A percentile compares a stretch with the other conserved stretches of the same genome.
These are phyloP conservation scores for Pissodes strobi DNA, from an alignment of 1,140 invertebrate genomes.

Conservation along the genomic window DNA sequence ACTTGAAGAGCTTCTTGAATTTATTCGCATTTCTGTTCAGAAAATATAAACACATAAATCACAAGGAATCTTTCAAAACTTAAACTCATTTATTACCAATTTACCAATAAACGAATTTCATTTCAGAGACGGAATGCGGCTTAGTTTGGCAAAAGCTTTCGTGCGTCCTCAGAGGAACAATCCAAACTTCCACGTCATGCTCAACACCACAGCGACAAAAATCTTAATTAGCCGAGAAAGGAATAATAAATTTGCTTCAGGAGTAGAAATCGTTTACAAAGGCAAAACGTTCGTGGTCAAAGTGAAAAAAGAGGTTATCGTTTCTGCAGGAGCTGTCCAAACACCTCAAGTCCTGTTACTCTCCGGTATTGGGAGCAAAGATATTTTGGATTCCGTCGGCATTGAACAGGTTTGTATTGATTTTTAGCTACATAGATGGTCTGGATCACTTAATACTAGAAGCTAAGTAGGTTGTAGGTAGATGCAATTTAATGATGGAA, in stretches of 20 bases:
- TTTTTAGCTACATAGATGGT: not conserved
- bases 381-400: conserved; percentile 58
- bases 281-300: conserved; percentile 47
- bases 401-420: conserved; percentile 47
- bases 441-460: not conserved
- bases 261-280: conserved; percentile 58
- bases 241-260: conserved; percentile 33
- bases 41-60: too few relatives aligned
- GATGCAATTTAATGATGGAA: not conserved
- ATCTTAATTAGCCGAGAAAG: conserved; percentile 48
- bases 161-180: conserved; percentile 62
- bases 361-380: conserved; percentile 63
- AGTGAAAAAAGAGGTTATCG: conserved; percentile 62
- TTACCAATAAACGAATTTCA: too few relatives aligned
- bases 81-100: too few relatives aligned
- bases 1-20: too few relatives aligned
- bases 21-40: too few relatives aligned
- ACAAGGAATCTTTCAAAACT: too few relatives aligned
- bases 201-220: conserved; percentile 68
- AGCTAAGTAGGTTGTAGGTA: not conserved
- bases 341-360: conserved; percentile 63
- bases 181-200: conserved; percentile 69
- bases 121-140: conserved; percentile 65
- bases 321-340: conserved; percentile 63
- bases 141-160: conserved; percentile 69